Percentiles rank a stretch among this genome's conserved stretches.
phyloP scores from a whole-genome alignment of 2,888 invertebrate genomes.

The Tetanocera ferruginea region DNA sequence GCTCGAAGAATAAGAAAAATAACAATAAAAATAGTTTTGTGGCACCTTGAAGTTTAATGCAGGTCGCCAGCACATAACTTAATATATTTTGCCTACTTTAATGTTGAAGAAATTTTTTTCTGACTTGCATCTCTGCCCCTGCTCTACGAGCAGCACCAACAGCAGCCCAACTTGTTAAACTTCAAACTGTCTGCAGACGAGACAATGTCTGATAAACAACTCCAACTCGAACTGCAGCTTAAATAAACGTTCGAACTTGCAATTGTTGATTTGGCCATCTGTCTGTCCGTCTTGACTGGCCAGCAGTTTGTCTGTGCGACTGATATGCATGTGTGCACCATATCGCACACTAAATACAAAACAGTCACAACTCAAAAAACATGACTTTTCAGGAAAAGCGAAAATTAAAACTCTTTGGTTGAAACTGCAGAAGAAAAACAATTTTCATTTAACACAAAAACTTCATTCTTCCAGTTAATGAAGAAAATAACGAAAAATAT shows the following conservation, averaged over 20 bases:
- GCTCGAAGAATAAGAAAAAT: not conserved
- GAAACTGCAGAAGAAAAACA: too few relatives aligned
- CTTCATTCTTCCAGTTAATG: too few relatives aligned
- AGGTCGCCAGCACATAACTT: slow-evolving; percentile 14
- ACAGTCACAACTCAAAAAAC: too few relatives aligned
- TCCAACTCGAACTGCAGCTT: slow-evolving; percentile 30
- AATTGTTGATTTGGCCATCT: not conserved
- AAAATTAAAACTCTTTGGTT: too few relatives aligned
- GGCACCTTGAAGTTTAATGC: slow-evolving; percentile 20
- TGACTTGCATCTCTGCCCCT: not conserved
- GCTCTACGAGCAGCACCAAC: not conserved
- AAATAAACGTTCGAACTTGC: slow-evolving; percentile 19
- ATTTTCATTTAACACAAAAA: too few relatives aligned
- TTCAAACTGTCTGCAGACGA: slow-evolving; percentile 62
- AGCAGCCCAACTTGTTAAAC: slow-evolving; percentile 60
- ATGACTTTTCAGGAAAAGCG: too few relatives aligned
- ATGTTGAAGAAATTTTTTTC: not conserved
- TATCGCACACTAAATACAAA: too few relatives aligned
- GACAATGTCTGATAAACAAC: slow-evolving; percentile 63
- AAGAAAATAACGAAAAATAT: too few relatives aligned
- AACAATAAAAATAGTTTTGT: slow-evolving; percentile 2
- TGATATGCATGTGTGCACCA: not conserved
- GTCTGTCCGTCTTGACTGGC: not conserved
- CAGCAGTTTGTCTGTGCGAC: not conserved
- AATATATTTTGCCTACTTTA: slow-evolving; percentile 9